These are phyloP conservation scores for Falco berigora DNA, from an alignment of 2,797 vertebrate genomes.

Conservation along the genomic window DNA sequence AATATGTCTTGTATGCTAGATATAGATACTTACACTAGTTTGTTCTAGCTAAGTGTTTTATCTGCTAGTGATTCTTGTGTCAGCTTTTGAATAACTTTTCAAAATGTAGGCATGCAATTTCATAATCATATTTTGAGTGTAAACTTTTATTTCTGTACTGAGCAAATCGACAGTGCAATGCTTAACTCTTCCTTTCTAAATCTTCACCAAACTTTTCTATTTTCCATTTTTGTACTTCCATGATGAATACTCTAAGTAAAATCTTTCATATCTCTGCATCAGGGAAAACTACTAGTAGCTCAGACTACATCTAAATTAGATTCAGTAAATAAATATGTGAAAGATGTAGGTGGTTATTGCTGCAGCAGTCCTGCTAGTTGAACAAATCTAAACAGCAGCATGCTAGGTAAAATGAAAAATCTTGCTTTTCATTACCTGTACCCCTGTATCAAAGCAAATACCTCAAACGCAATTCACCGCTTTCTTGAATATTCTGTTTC, in stretches of 20 bases:
- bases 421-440: background rate
- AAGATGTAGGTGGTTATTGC: background rate
- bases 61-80: background rate
- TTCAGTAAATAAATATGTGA: background rate
- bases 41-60: background rate
- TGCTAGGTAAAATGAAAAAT: background rate
- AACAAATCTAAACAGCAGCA: background rate
- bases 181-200: background rate
- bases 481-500: background rate
- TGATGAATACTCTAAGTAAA: background rate
- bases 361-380: background rate
- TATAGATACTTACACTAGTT: background rate
- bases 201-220: background rate
- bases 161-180: background rate
- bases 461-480: background rate
- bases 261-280: background rate
- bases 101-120: background rate
- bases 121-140: background rate
- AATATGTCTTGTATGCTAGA: background rate
- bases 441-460: background rate
- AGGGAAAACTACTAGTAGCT: background rate
- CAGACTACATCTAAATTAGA: background rate
- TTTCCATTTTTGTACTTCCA: background rate
- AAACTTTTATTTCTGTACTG: background rate
- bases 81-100: background rate